Conservation (phyloP, 2,888 invertebrate genomes). For the Pomacea canaliculata region DNA sequence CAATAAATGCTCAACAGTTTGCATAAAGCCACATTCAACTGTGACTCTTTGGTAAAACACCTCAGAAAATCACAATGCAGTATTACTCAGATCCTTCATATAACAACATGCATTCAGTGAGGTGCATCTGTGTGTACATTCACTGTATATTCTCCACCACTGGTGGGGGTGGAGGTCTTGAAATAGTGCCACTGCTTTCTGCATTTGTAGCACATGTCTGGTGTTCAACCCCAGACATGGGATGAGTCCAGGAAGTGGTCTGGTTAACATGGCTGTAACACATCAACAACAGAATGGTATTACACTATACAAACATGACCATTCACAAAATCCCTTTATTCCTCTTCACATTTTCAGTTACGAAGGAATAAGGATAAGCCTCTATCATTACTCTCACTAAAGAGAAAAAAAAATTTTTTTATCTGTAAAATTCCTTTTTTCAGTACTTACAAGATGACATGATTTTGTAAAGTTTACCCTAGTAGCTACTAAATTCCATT, state of each 20-base stretch:
- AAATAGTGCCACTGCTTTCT: neutral
- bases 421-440: too few species aligned
- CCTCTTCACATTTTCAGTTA: neutral
- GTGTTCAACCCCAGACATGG: slow-evolving; percentile 56
- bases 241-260: slow-evolving; percentile 62
- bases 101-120: too few species aligned
- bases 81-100: too few species aligned
- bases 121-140: too few species aligned
- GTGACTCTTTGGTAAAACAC: too few species aligned
- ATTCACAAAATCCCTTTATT: too few species aligned
- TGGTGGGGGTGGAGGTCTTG: neutral
- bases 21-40: too few species aligned
- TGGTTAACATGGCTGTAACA: slow-evolving; percentile 59
- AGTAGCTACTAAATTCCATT: too few species aligned
- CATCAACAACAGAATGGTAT: slow-evolving; percentile 4
- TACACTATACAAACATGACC: neutral
- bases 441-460: too few species aligned
- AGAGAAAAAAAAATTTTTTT: neutral
- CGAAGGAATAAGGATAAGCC: neutral
- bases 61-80: too few species aligned
- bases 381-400: neutral
- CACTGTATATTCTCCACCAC: neutral
- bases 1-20: too few species aligned
- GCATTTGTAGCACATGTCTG: slow-evolving; percentile 11
- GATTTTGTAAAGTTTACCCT: too few species aligned